Evolutionary conservation across 2,888 invertebrate genomes (phyloP).

Genomic region (Tillus elongatus): DNA sequence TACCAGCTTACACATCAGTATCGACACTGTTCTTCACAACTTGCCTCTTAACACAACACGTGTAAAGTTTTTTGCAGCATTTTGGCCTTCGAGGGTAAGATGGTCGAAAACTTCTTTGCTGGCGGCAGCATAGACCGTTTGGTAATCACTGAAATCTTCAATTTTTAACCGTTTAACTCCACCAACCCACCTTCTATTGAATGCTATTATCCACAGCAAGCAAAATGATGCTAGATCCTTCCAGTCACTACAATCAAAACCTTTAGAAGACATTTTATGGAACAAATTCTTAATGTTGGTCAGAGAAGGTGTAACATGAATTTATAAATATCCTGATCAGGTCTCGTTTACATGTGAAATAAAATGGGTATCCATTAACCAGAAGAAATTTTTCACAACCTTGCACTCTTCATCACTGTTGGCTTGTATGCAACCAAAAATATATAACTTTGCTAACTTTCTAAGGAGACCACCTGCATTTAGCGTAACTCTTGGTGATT

Average conservation of each 20-base stretch:
- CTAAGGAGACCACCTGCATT: not conserved
- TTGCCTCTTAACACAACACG: conserved; percentile 3
- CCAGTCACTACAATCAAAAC: not conserved
- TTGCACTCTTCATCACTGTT: not conserved
- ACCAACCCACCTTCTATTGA: not conserved
- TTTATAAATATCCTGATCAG: no score
- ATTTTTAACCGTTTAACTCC: not conserved
- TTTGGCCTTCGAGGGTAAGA: not conserved
- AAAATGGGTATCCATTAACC: not conserved
- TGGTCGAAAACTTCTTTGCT: not conserved
- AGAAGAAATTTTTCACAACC: not conserved
- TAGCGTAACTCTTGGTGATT: not conserved
- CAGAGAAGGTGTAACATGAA: no score
- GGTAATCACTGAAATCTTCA: not conserved
- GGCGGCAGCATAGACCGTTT: not conserved
- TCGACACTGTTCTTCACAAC: not conserved
- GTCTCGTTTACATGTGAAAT: not conserved
- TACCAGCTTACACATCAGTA: not conserved
- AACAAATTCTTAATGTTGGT: conserved; percentile 1
- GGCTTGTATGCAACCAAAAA: no score
- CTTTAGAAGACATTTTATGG: not conserved
- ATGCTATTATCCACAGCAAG: not conserved
- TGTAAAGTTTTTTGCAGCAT: not conserved
- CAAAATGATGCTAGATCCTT: not conserved
- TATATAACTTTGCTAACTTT: conserved; percentile 1